These are phyloP conservation scores for Andricus quercusramuli DNA, from an alignment of 2,888 invertebrate species.

Conservation along the genomic window DNA sequence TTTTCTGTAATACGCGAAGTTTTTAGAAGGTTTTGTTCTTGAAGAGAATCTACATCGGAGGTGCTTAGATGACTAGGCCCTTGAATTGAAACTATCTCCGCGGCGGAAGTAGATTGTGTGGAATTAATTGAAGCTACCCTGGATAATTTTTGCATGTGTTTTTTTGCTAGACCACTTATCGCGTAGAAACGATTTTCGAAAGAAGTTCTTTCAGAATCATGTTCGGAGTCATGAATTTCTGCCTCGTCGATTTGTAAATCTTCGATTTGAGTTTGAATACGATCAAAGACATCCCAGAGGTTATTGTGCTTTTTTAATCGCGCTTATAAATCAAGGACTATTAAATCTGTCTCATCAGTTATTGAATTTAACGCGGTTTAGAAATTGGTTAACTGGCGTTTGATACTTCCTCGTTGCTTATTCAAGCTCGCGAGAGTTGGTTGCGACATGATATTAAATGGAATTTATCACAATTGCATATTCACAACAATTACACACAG, in stretches of 20 bases:
- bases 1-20: no score
- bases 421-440: neutral
- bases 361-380: neutral
- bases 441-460: neutral
- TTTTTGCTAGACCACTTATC: no score
- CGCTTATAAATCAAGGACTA: neutral
- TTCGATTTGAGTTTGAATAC: neutral
- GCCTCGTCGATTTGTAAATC: neutral
- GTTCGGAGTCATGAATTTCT: neutral
- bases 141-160: no score
- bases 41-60: no score
- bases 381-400: no score
- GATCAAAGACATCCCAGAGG: neutral
- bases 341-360: neutral
- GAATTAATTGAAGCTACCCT: neutral
- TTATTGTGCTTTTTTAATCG: constrained; percentile 1
- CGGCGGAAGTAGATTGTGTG: neutral
- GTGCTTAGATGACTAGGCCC: no score
- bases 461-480: neutral
- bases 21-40: no score
- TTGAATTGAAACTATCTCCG: no score
- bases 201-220: no score
- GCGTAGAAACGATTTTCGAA: no score
- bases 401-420: neutral
- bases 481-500: no score